Base-by-base conservation (phyloP, 2,113 vertebrate species). In the Colistium nudipinnis region DNA sequence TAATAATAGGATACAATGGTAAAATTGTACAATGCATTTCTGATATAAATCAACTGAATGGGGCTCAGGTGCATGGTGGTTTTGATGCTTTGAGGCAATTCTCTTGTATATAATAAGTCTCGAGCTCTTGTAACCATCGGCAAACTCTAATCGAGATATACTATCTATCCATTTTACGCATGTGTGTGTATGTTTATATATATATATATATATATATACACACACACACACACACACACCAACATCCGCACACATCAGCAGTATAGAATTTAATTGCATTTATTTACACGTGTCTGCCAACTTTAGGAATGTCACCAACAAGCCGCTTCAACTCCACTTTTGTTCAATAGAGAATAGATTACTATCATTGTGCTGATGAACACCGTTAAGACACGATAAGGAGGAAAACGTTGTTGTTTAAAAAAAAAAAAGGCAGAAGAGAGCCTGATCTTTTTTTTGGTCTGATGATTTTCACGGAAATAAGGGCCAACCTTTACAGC, bases 321-420 rank as follows among this genome's bases (percentile, higher is more conserved):
- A 60, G 55, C 55, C 64, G 63, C 63, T 75, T 67, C 59, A 60
- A 56, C 39, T 74, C 39, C 63, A 53, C 36, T 53, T 9, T 45
- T 64, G 59, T 78, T 76, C 36, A 63, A 73, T 68, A 75, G 80
- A 85, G 62, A 87, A 81, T 80, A 87, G 86, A 86, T 81, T 85
- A 88, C 83, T 84, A 83, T 85, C 86, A 83, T 90, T 88, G 88
- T 89, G 87, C 90, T 84, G 76, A 87, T 86, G 77, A 51, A 68
- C 69, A 52, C 72, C 54, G 65, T 80, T 74, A 73, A 86, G 67
- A 81, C 54, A 76, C 64, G 20, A 43, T 61, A 59, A 74, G 74
- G 52, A 45, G 22, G 28, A 63, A 72, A 49, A 48, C 1, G 62
- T 20, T 35, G 39, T 35, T 38, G 62, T 64, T 45, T 27, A 51